A percentile compares a stretch with the other conserved stretches of the same genome.
Evolutionary conservation across 2,888 invertebrate species (phyloP).

Genomic region (Ochropacha duplaris): DNA sequence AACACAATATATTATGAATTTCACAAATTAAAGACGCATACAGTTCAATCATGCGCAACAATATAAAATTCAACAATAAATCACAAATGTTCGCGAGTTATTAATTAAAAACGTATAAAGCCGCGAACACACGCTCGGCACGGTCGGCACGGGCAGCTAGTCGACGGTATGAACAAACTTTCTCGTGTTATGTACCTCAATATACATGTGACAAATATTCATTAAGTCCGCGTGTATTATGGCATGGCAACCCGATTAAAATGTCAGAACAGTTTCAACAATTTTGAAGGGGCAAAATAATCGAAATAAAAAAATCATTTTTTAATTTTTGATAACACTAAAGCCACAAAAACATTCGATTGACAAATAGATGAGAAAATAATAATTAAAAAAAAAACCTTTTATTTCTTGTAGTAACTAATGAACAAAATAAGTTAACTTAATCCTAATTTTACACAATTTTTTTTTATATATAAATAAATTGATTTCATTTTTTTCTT

Average conservation of each 20-base stretch:
- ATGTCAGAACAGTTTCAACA: not conserved
- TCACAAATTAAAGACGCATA: not conserved
- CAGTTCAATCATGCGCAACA: not conserved
- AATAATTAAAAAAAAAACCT: no score
- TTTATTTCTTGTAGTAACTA: no score
- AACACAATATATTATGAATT: not conserved
- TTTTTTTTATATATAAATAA: no score
- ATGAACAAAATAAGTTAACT: no score
- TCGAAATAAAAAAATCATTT: no score
- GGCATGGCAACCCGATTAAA: not conserved
- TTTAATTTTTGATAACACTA: no score
- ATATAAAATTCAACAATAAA: not conserved
- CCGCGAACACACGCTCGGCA: conserved; percentile 6
- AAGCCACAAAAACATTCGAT: no score
- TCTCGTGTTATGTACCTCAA: conserved; percentile 4
- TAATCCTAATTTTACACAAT: no score
- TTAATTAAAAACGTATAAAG: conserved; percentile 13
- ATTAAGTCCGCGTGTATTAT: conserved; percentile 7
- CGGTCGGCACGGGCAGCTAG: conserved; percentile 5
- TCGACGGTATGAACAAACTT: conserved; percentile 19
- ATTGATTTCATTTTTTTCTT: no score
- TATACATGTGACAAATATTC: conserved; percentile 16
- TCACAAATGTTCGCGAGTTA: conserved; percentile 14
- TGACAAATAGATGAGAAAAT: no score
- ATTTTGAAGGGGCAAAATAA: not conserved